phyloP scores from a whole-genome alignment of 2,113 vertebrate genomes.

The Gobius niger region DNA sequence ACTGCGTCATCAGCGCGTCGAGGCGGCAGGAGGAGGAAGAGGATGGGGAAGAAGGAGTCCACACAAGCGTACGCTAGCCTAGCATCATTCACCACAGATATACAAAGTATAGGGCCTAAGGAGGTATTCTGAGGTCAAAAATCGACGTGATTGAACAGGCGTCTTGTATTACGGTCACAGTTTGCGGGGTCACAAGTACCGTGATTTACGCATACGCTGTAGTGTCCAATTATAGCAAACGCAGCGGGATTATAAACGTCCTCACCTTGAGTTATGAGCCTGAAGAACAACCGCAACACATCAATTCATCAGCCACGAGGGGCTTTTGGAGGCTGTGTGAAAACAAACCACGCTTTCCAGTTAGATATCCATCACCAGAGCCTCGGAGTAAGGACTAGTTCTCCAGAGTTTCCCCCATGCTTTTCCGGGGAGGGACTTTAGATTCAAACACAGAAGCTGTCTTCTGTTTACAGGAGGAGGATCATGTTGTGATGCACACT shows the following conservation, averaged over 20 bases:
- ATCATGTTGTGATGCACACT: neutral
- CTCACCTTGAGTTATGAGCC: slow-evolving; percentile 30
- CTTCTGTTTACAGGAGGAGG: slow-evolving; percentile 4
- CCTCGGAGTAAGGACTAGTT: slow-evolving; percentile 6
- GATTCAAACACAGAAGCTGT: slow-evolving; percentile 9
- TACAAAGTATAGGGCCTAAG: neutral
- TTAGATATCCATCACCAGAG: neutral
- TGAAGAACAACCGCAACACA: neutral
- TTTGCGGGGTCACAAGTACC: neutral
- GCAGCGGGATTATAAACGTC: slow-evolving; percentile 19
- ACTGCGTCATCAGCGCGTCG: slow-evolving; percentile 7
- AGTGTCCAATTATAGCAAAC: neutral
- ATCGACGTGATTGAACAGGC: too few relatives aligned
- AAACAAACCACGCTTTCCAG: neutral
- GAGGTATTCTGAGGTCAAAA: neutral
- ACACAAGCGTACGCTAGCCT: neutral
- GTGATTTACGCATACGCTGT: neutral
- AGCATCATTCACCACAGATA: neutral
- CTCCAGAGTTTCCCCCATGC: slow-evolving; percentile 40
- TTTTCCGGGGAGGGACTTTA: slow-evolving; percentile 77
- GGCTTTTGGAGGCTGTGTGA: neutral
- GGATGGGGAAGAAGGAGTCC: slow-evolving; percentile 11
- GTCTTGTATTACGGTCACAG: neutral
- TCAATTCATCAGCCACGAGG: slow-evolving; percentile 2
- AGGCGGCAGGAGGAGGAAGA: slow-evolving; percentile 25